Base-by-base conservation (phyloP, 2,797 vertebrate species). In the Heliangelus exortis region DNA sequence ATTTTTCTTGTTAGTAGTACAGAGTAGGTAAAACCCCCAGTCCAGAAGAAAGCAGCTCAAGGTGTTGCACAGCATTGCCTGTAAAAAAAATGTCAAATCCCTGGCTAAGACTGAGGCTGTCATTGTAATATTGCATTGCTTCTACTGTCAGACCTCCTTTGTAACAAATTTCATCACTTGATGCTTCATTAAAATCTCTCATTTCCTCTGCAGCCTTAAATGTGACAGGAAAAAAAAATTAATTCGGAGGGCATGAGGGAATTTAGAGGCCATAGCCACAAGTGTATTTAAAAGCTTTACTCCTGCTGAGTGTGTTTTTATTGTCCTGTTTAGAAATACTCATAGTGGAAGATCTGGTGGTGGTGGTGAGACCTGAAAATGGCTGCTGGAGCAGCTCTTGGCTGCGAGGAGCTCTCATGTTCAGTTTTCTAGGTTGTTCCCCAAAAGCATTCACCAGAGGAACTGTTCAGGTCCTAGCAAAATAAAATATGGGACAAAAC, bases 1-100 rank as follows among this genome's bases (percentile, higher is more conserved):
- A 16, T 88, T 94, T 81, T 95, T 92, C 84, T 92, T 71, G 1
- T 88, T 66, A 76, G 33, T 55, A 89, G 48, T 47, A 75, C 62
- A 61, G 57, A 65, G 39, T 28, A 92, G 48, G 87, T 73, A 63
- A 84, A 95, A 57, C 61, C 48, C 61, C 39, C 33, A 34, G 0
- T 31, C 65, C 69, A 74, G 58, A 75, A 89, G 69, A 83, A 87
- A 87, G 61, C 58, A 75, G 58, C 58, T 77, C 69, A 77, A 75
- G 55, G 58, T 75, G 47, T 61, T 75, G 61, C 43, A 54, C 18
- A 80, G 84, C 57, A 19, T 7, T 61, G 25, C 20, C 3, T 57
- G 6, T 16, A 55, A 80, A 58, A 72, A 72, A 72, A 92, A 54
- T 48, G 39, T 19, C 61, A 66, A 31, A 33, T 51, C n/a, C 45